phyloP scores from a whole-genome alignment of 2,888 invertebrate species.

The Ectemnius cavifrons region DNA sequence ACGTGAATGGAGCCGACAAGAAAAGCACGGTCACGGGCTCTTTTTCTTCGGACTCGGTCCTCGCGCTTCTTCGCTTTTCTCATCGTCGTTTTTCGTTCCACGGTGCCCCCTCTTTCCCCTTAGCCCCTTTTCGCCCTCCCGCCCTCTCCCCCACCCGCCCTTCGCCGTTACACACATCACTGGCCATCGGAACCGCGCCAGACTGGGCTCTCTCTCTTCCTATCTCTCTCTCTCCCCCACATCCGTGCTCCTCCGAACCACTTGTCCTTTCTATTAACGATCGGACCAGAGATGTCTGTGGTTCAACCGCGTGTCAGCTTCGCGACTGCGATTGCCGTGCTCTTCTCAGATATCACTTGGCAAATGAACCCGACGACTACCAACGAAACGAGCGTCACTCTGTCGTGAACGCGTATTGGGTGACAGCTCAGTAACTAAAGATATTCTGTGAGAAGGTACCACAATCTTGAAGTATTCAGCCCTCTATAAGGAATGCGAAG shows the following conservation, averaged over 20 bases:
- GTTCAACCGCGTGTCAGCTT: not conserved
- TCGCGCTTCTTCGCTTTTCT: slow-evolving; percentile 20
- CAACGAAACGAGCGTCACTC: not conserved
- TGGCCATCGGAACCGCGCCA: slow-evolving; percentile 23
- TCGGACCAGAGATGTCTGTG: not conserved
- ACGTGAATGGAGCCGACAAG: slow-evolving; percentile 69
- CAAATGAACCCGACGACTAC: not conserved
- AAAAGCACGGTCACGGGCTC: slow-evolving; percentile 58
- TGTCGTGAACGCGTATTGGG: not conserved
- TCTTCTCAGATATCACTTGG: not conserved
- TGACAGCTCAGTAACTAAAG: no score
- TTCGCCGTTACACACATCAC: slow-evolving; percentile 12
- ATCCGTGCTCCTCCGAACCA: no score
- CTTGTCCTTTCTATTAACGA: not conserved
- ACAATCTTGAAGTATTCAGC: no score
- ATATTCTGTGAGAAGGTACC: no score
- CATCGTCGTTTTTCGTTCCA: slow-evolving; percentile 28
- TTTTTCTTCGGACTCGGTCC: slow-evolving; percentile 36
- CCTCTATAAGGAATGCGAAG: no score
- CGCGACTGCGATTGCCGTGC: not conserved
- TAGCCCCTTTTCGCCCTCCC: slow-evolving; percentile 24
- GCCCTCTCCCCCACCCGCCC: not conserved
- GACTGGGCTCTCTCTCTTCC: slow-evolving; percentile 31
- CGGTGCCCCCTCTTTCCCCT: not conserved
- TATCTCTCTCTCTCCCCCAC: slow-evolving; percentile 7